These are phyloP conservation scores for Sinocyclocheilus anshuiensis DNA, from an alignment of 2,113 vertebrate genomes.

Conservation along the genomic window DNA sequence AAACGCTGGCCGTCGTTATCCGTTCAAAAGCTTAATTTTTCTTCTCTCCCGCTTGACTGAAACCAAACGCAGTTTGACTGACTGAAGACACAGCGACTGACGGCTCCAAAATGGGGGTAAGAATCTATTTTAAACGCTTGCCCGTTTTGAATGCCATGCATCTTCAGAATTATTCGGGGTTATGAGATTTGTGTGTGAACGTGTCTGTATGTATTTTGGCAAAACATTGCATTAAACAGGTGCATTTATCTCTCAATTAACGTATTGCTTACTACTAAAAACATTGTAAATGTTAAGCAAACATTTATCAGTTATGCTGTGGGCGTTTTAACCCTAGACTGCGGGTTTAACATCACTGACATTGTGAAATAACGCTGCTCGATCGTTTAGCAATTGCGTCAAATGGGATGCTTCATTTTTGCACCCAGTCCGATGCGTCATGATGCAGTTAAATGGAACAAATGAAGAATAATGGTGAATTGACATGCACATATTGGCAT, in stretches of 20 bases:
- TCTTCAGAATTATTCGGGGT: too few species aligned
- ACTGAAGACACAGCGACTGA: constrained; percentile 65
- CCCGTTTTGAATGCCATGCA: not conserved
- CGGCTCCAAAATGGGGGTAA: constrained; percentile 77
- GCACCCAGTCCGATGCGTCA: constrained; percentile 47
- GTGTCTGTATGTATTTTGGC: not conserved
- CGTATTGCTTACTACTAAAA: not conserved
- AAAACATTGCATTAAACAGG: not conserved
- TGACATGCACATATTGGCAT: not conserved
- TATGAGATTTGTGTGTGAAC: not conserved
- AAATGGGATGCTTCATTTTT: constrained; percentile 24
- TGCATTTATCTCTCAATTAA: not conserved
- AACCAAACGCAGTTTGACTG: constrained; percentile 53
- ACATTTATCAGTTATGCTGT: not conserved
- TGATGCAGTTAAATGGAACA: constrained; percentile 40
- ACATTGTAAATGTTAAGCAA: not conserved
- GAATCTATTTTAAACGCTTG: constrained; percentile 28
- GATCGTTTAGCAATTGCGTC: not conserved
- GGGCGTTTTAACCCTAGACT: not conserved
- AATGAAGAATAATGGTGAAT: constrained; percentile 8
- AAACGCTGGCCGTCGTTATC: constrained; percentile 8
- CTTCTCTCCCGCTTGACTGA: constrained; percentile 50
- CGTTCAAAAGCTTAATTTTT: not conserved
- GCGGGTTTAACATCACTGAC: not conserved
- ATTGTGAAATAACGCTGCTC: not conserved